Evolutionary conservation across 1,140 invertebrate species (phyloP).

Genomic region (Zaprionus ghesquierei): DNA sequence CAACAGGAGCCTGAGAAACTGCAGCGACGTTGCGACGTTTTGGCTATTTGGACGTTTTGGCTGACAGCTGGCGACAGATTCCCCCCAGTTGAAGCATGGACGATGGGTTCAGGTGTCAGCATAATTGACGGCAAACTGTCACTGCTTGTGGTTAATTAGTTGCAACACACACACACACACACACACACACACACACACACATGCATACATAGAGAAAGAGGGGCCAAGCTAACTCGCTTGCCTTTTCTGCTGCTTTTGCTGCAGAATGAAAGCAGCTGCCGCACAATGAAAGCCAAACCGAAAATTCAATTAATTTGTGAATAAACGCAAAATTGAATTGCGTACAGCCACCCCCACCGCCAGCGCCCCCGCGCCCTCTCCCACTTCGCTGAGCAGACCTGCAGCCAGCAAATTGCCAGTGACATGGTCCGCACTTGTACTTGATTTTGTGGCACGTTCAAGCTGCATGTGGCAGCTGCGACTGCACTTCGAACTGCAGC

Average conservation of each 20-base stretch:
- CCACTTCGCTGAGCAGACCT: not conserved
- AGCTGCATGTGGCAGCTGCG: not conserved
- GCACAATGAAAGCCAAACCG: conserved; percentile 60
- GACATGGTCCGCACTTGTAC: conserved; percentile 57
- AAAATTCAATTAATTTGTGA: conserved; percentile 80
- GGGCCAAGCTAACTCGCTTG: not conserved
- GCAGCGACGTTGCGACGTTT: not conserved
- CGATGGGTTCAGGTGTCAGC: conserved; percentile 38
- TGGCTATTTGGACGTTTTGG: not conserved
- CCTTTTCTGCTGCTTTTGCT: not conserved
- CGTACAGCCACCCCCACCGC: conserved; percentile 5
- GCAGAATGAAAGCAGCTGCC: conserved; percentile 52
- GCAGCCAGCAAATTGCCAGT: conserved; percentile 69
- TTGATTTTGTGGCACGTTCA: conserved; percentile 11
- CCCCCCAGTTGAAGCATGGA: too few species aligned
- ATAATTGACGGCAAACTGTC: conserved; percentile 64
- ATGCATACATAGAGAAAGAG: not conserved
- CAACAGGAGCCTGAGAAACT: conserved; percentile 1
- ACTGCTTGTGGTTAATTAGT: conserved; percentile 70
- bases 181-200: conserved; percentile 51
- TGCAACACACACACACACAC: conserved; percentile 5
- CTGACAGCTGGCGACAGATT: not conserved
- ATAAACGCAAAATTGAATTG: conserved; percentile 79
- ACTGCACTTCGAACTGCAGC: not conserved
- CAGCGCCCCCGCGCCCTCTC: not conserved